Evolutionary conservation across 2,113 vertebrate species (phyloP), one percentile per base, ranked within the genome.

Genomic region (Rhinolophus sinicus): DNA sequence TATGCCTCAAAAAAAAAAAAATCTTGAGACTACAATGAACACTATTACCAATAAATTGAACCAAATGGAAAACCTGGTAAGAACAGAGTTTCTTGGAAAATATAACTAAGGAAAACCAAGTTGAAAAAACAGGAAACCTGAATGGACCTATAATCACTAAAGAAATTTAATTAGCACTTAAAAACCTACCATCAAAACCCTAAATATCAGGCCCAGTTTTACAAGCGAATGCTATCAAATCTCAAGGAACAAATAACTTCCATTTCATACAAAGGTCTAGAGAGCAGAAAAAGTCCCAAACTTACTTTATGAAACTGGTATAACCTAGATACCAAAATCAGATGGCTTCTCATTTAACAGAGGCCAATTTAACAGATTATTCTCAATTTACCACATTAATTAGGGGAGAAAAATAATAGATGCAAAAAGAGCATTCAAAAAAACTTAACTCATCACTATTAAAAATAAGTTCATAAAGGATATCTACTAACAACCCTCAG

Each of bases 331-430:
- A 65, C 15, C 47, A 44, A 95, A 95, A 81, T 0, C 67, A 85
- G 80, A 44, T 6, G 6, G 40, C 40, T 44, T 44, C 40, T 44
- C 40, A 44, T 6, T 44, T 44, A 44, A 44, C 40, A 44, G 16
- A 93, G 33, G 40, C 12, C 56, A 83, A 65, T 75, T 35, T 65
- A 64, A 44, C 11, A 28, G 6, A 30, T 82, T 50, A 6, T 92
- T 87, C 35, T 38, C 35, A 81, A 92, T 92, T 67, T 65, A 60
- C 67, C 58, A 90, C n/a, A 86, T 28, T n/a, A 24, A 94, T 67
- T 84, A 44, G 81, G 5, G 40, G n/a, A 90, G 40, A 73, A 72
- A 82, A 78, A 65, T 50, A 69, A 60, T 3, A 62, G 11, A 95
- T 50, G 3, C 65, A 92, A 30, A 58, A 81, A 86, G 87, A 44